Percentiles rank a stretch among this genome's conserved stretches.
These are phyloP conservation scores for Plebejus melissa DNA, from an alignment of 2,888 invertebrate species.

Conservation along the genomic window DNA sequence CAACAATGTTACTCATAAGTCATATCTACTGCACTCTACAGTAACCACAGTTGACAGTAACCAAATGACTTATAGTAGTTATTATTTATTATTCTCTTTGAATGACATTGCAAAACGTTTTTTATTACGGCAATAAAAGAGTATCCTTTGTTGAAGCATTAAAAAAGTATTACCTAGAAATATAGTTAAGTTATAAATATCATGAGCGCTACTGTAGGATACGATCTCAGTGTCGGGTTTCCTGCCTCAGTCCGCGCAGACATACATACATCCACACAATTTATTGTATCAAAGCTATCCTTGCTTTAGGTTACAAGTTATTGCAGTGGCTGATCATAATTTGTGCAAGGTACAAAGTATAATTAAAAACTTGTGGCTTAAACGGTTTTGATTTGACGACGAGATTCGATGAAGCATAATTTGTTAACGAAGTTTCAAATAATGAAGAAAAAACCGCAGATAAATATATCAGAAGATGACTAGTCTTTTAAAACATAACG, in stretches of 20 bases:
- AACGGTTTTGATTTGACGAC: too few relatives aligned
- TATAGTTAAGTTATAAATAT: constrained; percentile 23
- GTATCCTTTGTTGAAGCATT: constrained; percentile 20
- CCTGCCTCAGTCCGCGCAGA: constrained; percentile 16
- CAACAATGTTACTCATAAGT: not conserved
- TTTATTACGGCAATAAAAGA: not conserved
- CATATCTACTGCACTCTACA: too few relatives aligned
- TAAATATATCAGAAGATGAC: too few relatives aligned
- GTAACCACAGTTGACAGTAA: too few relatives aligned
- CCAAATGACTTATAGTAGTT: too few relatives aligned
- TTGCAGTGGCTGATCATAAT: not conserved
- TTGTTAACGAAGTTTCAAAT: too few relatives aligned
- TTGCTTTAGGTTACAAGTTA: not conserved
- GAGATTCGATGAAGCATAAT: too few relatives aligned
- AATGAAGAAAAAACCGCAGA: too few relatives aligned
- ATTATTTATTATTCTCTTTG: too few relatives aligned
- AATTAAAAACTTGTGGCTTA: not conserved
- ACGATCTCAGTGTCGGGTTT: constrained; percentile 37
- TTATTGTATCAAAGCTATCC: constrained; percentile 1
- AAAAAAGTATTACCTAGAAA: constrained; percentile 31
- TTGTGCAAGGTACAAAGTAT: not conserved
- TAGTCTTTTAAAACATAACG: too few relatives aligned
- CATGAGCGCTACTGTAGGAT: constrained; percentile 33
- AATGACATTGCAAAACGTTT: constrained; percentile 1
- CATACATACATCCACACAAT: constrained; percentile 13